These are phyloP conservation scores for Ectropis grisescens DNA, from an alignment of 1,140 invertebrate species.

Conservation along the genomic window DNA sequence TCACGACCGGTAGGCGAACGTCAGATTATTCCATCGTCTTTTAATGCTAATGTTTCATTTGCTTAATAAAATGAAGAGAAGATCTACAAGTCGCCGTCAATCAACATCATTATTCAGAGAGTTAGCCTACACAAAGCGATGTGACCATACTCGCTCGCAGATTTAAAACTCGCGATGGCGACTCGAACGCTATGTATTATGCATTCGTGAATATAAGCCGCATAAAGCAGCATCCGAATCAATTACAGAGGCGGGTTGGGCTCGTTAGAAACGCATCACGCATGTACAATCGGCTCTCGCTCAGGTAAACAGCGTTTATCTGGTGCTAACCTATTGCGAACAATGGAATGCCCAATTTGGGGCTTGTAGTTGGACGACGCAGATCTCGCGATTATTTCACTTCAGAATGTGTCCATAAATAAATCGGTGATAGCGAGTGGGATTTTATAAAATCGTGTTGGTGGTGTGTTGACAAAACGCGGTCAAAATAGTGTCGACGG, in stretches of 20 bases:
- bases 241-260: conserved; percentile 45
- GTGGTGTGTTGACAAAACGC: too few relatives aligned
- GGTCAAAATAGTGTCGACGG: conserved; percentile 11
- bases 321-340: conserved; percentile 48
- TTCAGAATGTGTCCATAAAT: conserved; percentile 4
- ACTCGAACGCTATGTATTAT: conserved; percentile 50
- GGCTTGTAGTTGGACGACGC: conserved; percentile 9
- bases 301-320: conserved; percentile 52
- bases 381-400: conserved; percentile 7
- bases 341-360: conserved; percentile 62
- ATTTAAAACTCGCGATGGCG: conserved; percentile 17
- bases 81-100: conserved; percentile 1
- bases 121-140: conserved; percentile 4
- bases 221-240: conserved; percentile 60
- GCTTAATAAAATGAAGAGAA: neutral
- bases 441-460: too few relatives aligned
- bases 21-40: too few relatives aligned
- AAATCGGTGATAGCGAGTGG: conserved; percentile 1
- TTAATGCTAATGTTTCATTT: too few relatives aligned
- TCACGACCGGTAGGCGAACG: too few relatives aligned
- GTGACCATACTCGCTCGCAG: conserved; percentile 9
- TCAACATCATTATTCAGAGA: conserved; percentile 18
- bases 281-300: conserved; percentile 54
- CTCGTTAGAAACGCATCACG: conserved; percentile 68
- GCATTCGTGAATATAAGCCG: conserved; percentile 63